Evolutionary conservation across 2,797 vertebrate species (phyloP).

Genomic region (Urophycis tenuis): DNA sequence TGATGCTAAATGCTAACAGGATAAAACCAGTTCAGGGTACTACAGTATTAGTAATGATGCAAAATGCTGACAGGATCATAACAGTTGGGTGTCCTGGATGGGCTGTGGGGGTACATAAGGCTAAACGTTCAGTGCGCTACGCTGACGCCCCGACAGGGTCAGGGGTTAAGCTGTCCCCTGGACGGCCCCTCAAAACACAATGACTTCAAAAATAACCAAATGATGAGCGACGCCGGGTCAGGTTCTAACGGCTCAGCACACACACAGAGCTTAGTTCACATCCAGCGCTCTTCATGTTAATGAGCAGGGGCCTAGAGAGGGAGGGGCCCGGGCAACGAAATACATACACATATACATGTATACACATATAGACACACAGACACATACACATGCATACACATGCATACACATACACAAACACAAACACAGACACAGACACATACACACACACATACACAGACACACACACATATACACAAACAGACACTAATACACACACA

Average conservation of each 20-base stretch:
- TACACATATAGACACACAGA: not conserved
- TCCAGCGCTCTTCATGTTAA: constrained; percentile 60
- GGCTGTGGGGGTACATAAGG: no score
- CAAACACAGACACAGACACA: not conserved
- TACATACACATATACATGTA: not conserved
- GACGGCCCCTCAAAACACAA: constrained; percentile 30
- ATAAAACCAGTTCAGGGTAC: not conserved
- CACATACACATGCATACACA: not conserved
- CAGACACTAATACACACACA: not conserved
- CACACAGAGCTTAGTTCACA: constrained; percentile 58
- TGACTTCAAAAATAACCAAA: constrained; percentile 49
- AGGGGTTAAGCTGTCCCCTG: no score
- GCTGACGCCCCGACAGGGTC: no score
- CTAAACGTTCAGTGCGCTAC: no score
- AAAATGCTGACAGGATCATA: no score
- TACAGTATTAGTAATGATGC: no score
- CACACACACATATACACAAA: no score
- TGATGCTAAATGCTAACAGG: not conserved
- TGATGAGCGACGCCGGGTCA: constrained; percentile 43
- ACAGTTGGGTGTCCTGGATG: no score
- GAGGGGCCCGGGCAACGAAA: no score
- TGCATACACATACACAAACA: not conserved
- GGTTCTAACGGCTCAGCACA: constrained; percentile 43
- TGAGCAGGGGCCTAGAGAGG: constrained; percentile 31
- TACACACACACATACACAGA: not conserved